Evolutionary conservation across 2,888 invertebrate genomes (phyloP).

Genomic region (Arctia plantaginis): DNA sequence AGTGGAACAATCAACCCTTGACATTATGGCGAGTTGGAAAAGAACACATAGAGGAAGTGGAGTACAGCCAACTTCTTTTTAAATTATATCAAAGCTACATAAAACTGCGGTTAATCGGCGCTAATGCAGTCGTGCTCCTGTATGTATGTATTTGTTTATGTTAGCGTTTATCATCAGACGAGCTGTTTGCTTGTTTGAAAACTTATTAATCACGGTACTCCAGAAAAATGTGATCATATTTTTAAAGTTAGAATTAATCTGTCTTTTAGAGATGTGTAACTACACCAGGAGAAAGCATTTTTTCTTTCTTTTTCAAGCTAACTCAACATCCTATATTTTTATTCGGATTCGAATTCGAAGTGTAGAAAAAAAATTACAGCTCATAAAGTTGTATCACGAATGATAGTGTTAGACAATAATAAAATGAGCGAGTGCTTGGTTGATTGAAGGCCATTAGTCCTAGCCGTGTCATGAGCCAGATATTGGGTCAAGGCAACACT

Average conservation of each 20-base stretch:
- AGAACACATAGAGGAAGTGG: not conserved
- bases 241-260: too few species aligned
- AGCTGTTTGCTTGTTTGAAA: too few species aligned
- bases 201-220: too few species aligned
- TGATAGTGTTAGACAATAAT: conserved; percentile 14
- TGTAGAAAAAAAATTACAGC: not conserved
- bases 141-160: too few species aligned
- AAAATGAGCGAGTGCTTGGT: conserved; percentile 17
- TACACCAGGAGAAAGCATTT: too few species aligned
- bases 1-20: not conserved
- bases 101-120: not conserved
- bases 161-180: too few species aligned
- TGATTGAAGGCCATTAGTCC: conserved; percentile 52
- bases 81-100: not conserved
- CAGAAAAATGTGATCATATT: not conserved
- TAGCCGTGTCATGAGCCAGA: conserved; percentile 37
- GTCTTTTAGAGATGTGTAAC: too few species aligned
- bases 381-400: not conserved
- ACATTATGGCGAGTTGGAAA: not conserved
- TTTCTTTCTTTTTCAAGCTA: too few species aligned
- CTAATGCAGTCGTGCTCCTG: too few species aligned
- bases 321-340: not conserved
- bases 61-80: not conserved
- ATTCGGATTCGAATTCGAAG: not conserved
- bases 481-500: conserved; percentile 73